Evolutionary conservation across 2,113 vertebrate species (phyloP), one percentile per base, ranked within the genome.

Genomic region (Hipposideros armiger): DNA sequence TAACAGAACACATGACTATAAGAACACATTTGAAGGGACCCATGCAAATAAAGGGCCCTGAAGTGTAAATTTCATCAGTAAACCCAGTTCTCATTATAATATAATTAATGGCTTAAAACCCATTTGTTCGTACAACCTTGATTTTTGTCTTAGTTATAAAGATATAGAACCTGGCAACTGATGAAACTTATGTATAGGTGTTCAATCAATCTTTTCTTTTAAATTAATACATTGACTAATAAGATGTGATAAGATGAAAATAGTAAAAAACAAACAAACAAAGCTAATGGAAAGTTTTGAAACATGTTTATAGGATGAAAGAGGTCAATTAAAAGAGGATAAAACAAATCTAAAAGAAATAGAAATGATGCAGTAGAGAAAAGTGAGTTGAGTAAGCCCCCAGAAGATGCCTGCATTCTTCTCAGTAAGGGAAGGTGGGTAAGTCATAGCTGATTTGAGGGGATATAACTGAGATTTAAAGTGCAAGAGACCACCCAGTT

Each of bases 101-200:
- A 66, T 58, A 77, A 83, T 66, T 72, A 40, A 82, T 72, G 6
- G 16, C 26, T 73, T 67, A 85, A 77, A 94, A 45, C 67, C 8
- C 11, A 36, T 74, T 32, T 97, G 22, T 80, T 50, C 67, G 1
- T 77, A 93, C 84, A 56, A 54, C 26, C 11, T 81, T 91, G 28
- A 81, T 47, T 94, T 60, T 96, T 78, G 47, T 66, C 81, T 76
- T 76, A 64, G 47, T 90, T 11, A n/a, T 52, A 92, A 94, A 56
- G 7, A 40, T 74, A 42, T 22, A 54, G 45, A 74, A 42, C 3
- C 9, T 92, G 30, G 24, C 26, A 85, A 58, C 8, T 62, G 42
- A 50, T 83, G 36, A 87, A 87, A 70, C 10, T 67, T 81, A 42
- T 30, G 30, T 56, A 6, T 20, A 84, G 13, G 11, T 78, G 14